Base-by-base conservation (phyloP, 2,888 invertebrate genomes). In the Gandaritis pyraliata region DNA sequence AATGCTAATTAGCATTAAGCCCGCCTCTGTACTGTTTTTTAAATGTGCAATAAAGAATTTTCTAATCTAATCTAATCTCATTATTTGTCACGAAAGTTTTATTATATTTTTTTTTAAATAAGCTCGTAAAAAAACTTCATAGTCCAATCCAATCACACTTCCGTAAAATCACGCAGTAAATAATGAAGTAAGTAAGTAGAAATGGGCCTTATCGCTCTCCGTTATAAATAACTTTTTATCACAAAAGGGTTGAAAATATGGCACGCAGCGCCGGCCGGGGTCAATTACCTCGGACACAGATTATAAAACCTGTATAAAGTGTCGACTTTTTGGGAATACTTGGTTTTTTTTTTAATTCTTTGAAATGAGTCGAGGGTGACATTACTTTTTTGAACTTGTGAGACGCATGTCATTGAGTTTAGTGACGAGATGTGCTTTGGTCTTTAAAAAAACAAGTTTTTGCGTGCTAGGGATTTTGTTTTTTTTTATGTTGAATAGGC, bases 181-280 rank as follows among this genome's bases (percentile, higher is more conserved):
- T 65, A 65, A 69, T 61, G 59, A 64, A 64, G 48, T 38, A 39
- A 13, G 30, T 43, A 11, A 68, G 38, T 57, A 54, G 46, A 68
- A 66, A 64, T 66, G 60, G 50, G 56, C 49, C 60, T 68, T 68
- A 68, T 68, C 68, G 45, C 52, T 41, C 49, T 58, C 48, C 16
- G 66, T 62, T 68, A 65, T 70, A 70, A 68, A 68, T 70, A 70
- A 70, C 66, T 56, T 60, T 56, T 70, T 68, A 68, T 68, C 68
- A 61, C 61, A 58, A 62, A 65, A 63, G 70, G 70, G 66, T 65
- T 61, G 63, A 64, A 70, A 65, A 61, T 64, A 64, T 65, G 66
- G 69, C 62, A 58, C 43, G 68, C 61, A 66, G 66, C 67, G 64
- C 33, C 64, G 60, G 51, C 23, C 30, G 64, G 61, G 66, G 68